phyloP scores from a whole-genome alignment of 2,113 vertebrate species.

The Lonchura striata region DNA sequence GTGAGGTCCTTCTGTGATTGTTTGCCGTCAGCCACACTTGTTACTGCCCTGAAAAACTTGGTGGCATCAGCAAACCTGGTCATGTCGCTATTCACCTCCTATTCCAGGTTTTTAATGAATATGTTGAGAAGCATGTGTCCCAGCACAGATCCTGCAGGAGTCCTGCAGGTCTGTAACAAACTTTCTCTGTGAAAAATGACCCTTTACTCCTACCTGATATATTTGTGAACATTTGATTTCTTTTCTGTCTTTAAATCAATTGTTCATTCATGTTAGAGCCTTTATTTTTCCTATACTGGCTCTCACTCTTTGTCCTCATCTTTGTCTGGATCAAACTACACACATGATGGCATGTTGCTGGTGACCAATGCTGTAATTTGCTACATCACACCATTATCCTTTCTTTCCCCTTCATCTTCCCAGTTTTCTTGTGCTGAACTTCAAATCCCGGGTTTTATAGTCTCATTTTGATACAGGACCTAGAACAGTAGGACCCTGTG shows the following conservation, averaged over 20 bases:
- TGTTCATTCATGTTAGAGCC: background rate
- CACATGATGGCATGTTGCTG: background rate
- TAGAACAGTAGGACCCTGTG: background rate
- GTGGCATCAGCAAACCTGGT: constrained; percentile 34
- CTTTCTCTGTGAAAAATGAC: constrained; percentile 23
- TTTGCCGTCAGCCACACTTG: background rate
- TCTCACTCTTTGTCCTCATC: background rate
- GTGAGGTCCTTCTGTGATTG: background rate
- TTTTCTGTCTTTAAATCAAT: background rate
- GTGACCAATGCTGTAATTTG: background rate
- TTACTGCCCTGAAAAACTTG: background rate
- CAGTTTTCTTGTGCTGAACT: background rate
- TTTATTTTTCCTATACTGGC: background rate
- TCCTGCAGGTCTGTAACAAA: constrained; percentile 61
- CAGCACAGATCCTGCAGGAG: constrained; percentile 56
- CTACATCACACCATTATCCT: background rate
- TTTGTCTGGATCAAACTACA: background rate
- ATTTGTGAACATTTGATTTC: constrained; percentile 5
- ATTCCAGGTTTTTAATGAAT: constrained; percentile 53
- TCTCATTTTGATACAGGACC: background rate
- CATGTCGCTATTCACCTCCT: constrained; percentile 24
- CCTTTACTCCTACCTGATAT: background rate
- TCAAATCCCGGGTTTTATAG: background rate
- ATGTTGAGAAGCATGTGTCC: constrained; percentile 51
- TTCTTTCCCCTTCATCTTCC: background rate